Evolutionary conservation across 2,113 vertebrate species (phyloP).

Genomic region (Xerus inauris): DNA sequence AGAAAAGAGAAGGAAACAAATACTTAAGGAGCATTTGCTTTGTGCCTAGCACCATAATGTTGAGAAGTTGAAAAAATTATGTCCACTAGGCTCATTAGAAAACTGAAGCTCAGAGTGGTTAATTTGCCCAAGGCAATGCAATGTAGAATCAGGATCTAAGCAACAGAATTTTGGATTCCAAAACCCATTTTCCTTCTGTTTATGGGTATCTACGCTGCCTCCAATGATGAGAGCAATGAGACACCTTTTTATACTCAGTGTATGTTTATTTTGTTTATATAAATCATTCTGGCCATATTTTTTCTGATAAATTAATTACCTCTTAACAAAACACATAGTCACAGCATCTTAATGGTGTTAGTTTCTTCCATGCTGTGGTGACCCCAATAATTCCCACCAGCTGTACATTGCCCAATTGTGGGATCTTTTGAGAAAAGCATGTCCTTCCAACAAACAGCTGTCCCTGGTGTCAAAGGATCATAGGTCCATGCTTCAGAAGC

Average conservation of each 20-base stretch:
- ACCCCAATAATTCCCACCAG: neutral
- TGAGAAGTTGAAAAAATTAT: neutral
- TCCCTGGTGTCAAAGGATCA: neutral
- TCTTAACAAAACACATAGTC: neutral
- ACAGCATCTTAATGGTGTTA: neutral
- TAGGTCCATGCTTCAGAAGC: neutral
- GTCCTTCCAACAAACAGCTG: neutral
- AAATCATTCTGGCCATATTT: neutral
- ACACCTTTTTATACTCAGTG: neutral
- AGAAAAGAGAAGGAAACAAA: conserved; percentile 1
- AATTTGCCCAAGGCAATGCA: neutral
- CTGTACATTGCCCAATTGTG: neutral
- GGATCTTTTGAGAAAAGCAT: neutral
- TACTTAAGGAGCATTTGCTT: neutral
- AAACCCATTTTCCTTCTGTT: neutral
- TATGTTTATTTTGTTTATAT: neutral
- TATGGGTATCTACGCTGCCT: neutral
- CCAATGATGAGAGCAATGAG: neutral
- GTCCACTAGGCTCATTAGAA: neutral
- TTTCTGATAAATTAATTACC: neutral
- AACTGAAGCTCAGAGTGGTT: neutral
- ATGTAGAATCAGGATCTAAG: neutral
- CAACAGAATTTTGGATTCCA: neutral
- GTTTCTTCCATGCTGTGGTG: neutral
- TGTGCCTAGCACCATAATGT: neutral